phyloP scores from a whole-genome alignment of 1,140 invertebrate species.

The Trichoplusia ni region DNA sequence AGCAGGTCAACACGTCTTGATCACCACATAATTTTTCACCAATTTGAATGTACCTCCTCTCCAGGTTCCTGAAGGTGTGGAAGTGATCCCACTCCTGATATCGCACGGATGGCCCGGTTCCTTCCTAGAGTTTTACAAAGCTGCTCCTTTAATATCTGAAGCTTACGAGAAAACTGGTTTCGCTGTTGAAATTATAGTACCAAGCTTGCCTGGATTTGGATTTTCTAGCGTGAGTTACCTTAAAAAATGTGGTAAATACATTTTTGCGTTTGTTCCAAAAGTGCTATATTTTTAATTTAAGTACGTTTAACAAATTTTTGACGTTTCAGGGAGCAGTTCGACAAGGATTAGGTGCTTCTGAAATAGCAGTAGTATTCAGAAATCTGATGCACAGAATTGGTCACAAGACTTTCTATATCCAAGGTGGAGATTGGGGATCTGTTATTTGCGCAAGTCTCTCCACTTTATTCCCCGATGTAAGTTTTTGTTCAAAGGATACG shows the following conservation, averaged over 20 bases:
- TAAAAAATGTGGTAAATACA: no score
- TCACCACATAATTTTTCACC: background rate
- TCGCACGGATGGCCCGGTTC: constrained; percentile 95
- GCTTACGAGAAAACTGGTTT: constrained; percentile 80
- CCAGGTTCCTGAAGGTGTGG: constrained; percentile 40
- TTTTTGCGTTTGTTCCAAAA: no score
- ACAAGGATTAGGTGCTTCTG: constrained; percentile 83
- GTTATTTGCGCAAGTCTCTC: constrained; percentile 78
- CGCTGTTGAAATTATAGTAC: constrained; percentile 89
- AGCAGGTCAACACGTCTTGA: background rate
- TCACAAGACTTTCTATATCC: constrained; percentile 88
- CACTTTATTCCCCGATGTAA: constrained; percentile 51
- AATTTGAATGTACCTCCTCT: no score
- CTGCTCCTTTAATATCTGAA: constrained; percentile 86
- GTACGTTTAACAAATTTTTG: background rate
- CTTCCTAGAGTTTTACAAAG: constrained; percentile 91
- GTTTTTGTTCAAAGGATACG: no score
- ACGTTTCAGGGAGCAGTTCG: constrained; percentile 63
- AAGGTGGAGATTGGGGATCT: constrained; percentile 93
- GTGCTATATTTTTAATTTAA: no score
- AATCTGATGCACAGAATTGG: constrained; percentile 92
- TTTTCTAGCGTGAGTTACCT: constrained; percentile 84
- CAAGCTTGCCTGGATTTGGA: constrained; percentile 91
- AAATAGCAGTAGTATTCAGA: constrained; percentile 89
- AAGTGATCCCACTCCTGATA: constrained; percentile 87